Evolutionary conservation across 1,140 invertebrate species (phyloP).

Genomic region (Mycetomoellerius zeteki): DNA sequence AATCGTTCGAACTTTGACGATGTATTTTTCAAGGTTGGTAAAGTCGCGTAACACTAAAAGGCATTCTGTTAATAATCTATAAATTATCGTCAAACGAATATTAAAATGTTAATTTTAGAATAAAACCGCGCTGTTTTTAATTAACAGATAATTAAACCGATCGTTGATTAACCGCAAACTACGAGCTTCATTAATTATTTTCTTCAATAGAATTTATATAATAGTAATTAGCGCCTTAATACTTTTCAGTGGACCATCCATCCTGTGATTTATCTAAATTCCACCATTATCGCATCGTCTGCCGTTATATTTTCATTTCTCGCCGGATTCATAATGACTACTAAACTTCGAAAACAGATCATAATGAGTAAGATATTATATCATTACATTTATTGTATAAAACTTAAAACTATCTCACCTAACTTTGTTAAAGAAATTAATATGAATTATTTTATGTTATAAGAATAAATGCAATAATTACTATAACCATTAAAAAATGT

Average conservation of each 20-base stretch:
- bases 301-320: constrained; percentile 80
- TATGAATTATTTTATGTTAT: background rate
- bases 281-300: constrained; percentile 81
- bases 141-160: constrained; percentile 15
- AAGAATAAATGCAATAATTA: background rate
- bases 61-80: background rate
- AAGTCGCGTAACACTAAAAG: background rate
- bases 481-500: too few species aligned
- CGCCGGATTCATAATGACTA: constrained; percentile 67
- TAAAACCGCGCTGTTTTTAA: background rate
- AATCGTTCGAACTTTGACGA: constrained; percentile 54
- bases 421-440: background rate
- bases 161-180: constrained; percentile 1
- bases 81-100: constrained; percentile 13
- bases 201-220: constrained; percentile 28
- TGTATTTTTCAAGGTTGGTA: constrained; percentile 52
- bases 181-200: constrained; percentile 23
- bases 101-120: background rate
- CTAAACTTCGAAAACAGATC: constrained; percentile 76
- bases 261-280: constrained; percentile 81
- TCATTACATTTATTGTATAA: background rate
- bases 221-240: constrained; percentile 8
- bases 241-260: constrained; percentile 81
- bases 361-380: constrained; percentile 78
- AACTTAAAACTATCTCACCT: background rate